phyloP scores from a whole-genome alignment of 2,797 vertebrate genomes.

The Lacerta viridis region DNA sequence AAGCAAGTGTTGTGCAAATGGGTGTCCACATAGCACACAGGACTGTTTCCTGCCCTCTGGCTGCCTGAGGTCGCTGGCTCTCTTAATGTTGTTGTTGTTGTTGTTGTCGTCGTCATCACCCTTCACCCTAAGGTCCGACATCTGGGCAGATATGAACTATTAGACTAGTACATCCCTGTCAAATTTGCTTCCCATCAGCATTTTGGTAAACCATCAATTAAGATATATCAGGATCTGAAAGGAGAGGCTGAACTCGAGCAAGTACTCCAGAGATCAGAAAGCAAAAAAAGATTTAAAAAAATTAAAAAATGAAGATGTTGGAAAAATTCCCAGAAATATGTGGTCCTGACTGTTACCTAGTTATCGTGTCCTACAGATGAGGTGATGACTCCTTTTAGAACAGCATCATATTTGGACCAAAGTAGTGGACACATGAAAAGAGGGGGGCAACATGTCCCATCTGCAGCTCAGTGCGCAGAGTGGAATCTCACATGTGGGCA shows the following conservation, averaged over 20 bases:
- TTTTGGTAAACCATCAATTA: not conserved
- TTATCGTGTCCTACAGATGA: not conserved
- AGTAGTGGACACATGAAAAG: not conserved
- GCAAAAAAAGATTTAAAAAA: no score
- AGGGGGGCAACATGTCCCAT: not conserved
- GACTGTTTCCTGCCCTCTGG: no score
- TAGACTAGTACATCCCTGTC: slow-evolving; percentile 3
- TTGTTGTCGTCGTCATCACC: no score
- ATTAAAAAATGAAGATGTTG: slow-evolving; percentile 2
- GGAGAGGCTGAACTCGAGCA: not conserved
- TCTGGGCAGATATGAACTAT: rapidly evolving
- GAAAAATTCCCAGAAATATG: slow-evolving; percentile 61
- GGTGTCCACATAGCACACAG: no score
- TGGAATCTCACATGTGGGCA: not conserved
- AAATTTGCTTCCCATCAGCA: not conserved
- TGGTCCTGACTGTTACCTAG: slow-evolving; percentile 53
- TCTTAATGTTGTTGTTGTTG: no score
- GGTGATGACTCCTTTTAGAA: not conserved
- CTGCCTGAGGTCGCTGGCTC: no score
- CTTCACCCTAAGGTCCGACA: not conserved
- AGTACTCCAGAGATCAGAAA: slow-evolving; percentile 35
- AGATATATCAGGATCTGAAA: not conserved
- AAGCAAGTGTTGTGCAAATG: no score
- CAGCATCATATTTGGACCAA: not conserved
- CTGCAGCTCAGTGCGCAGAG: not conserved